Conservation (phyloP, 1,140 invertebrate genomes). For the Drosophila nannoptera region DNA sequence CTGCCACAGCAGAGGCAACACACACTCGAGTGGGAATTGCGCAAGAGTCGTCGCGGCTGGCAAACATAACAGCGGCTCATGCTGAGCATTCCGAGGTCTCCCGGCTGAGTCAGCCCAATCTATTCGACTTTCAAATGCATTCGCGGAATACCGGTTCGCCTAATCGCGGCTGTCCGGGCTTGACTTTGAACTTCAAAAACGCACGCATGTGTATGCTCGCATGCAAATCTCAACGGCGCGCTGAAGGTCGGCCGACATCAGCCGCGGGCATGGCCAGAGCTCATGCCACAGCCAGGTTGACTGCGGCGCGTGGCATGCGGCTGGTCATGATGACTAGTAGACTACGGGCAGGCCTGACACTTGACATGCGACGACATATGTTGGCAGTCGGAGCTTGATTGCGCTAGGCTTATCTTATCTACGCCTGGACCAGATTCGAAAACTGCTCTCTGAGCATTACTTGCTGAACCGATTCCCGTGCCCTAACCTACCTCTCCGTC, state of each 20-base stretch:
- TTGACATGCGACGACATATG: not conserved
- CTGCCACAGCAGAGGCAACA: not conserved
- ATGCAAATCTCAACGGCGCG: not conserved
- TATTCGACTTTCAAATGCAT: constrained; percentile 35
- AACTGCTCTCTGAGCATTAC: too few relatives aligned
- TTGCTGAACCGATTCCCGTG: too few relatives aligned
- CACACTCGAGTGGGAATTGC: not conserved
- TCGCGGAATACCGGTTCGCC: constrained; percentile 15
- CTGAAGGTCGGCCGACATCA: constrained; percentile 9
- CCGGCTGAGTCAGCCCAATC: constrained; percentile 28
- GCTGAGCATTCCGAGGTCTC: too few relatives aligned
- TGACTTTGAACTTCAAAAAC: constrained; percentile 45
- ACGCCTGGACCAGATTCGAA: constrained; percentile 1
- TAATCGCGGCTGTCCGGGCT: constrained; percentile 2
- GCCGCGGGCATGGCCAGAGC: constrained; percentile 5
- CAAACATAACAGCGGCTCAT: not conserved
- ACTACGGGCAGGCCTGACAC: not conserved
- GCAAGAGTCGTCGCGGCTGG: not conserved
- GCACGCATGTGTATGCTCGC: not conserved
- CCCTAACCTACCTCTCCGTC: not conserved
- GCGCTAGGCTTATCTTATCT: constrained; percentile 3
- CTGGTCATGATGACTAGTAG: constrained; percentile 3
- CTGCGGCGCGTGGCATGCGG: constrained; percentile 5
- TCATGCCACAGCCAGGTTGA: constrained; percentile 12
- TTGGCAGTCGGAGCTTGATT: not conserved